Evolutionary conservation across 2,113 vertebrate species (phyloP).

Genomic region (Chaetorhynchus papuensis): DNA sequence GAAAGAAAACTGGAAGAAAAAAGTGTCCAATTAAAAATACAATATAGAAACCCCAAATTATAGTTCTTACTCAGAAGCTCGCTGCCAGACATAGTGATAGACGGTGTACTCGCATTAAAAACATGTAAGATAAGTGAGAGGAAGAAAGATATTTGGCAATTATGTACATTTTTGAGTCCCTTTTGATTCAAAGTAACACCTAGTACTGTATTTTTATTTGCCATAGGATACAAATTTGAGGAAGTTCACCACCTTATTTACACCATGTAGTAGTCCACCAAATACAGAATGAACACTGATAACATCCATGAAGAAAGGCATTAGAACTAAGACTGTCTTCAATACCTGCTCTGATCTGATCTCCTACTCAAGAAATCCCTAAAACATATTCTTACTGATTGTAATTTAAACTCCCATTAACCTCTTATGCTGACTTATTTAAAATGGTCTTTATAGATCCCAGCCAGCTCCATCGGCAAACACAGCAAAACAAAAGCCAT

Average conservation of each 20-base stretch:
- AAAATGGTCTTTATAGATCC: background rate
- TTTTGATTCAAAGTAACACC: background rate
- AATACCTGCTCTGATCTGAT: background rate
- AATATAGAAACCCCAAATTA: background rate
- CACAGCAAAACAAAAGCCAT: background rate
- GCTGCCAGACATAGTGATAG: background rate
- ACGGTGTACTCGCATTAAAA: background rate
- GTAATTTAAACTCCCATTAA: background rate
- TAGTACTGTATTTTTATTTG: background rate
- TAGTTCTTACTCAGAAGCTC: background rate
- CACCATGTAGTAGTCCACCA: background rate
- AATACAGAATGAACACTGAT: background rate
- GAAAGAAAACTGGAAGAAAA: background rate
- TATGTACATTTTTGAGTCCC: background rate
- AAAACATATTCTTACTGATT: background rate
- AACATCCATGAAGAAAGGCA: background rate
- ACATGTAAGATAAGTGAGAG: background rate
- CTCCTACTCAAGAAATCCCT: background rate
- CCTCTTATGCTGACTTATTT: background rate
- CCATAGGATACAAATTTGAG: background rate
- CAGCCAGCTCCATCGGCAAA: background rate
- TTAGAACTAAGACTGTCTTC: background rate
- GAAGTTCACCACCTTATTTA: background rate
- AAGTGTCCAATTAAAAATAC: background rate
- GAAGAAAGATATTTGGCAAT: background rate